Conservation (phyloP, 37 sponge, comb jelly and placozoan genomes). For the Chondrilla cf. caribensis region DNA sequence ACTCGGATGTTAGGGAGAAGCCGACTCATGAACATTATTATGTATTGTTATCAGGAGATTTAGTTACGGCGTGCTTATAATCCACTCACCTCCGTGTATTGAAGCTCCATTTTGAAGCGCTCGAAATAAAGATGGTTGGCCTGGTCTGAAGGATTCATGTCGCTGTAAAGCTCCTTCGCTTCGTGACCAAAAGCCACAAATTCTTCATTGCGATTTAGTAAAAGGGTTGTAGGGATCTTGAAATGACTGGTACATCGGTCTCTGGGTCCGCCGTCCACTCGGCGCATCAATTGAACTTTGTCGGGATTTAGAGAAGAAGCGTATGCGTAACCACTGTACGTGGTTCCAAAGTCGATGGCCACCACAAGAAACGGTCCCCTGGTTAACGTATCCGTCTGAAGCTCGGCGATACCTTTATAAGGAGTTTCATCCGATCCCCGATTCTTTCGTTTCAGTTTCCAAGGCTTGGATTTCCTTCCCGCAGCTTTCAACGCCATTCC, state of each 20-base stretch:
- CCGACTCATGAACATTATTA: too few relatives aligned
- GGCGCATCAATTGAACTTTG: slow-evolving; percentile 56
- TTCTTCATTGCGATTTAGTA: slow-evolving; percentile 41
- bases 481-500: neutral
- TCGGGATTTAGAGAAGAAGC: slow-evolving; percentile 45
- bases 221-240: slow-evolving; percentile 56
- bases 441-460: neutral
- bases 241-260: slow-evolving; percentile 5
- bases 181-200: slow-evolving; percentile 74
- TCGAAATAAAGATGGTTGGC: slow-evolving; percentile 65
- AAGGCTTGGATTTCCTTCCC: neutral
- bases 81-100: slow-evolving; percentile 63
- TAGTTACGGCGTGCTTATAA: too few relatives aligned
- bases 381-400: neutral
- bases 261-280: slow-evolving; percentile 9
- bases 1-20: too few relatives aligned
- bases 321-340: slow-evolving; percentile 77
- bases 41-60: too few relatives aligned
- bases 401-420: neutral
- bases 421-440: neutral
- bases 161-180: slow-evolving; percentile 57
- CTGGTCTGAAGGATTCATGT: slow-evolving; percentile 47
- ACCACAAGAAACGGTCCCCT: slow-evolving; percentile 31
- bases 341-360: slow-evolving; percentile 70
- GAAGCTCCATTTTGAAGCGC: slow-evolving; percentile 77